Conservation (phyloP, 2,113 vertebrate species). For the Pitta sordida region DNA sequence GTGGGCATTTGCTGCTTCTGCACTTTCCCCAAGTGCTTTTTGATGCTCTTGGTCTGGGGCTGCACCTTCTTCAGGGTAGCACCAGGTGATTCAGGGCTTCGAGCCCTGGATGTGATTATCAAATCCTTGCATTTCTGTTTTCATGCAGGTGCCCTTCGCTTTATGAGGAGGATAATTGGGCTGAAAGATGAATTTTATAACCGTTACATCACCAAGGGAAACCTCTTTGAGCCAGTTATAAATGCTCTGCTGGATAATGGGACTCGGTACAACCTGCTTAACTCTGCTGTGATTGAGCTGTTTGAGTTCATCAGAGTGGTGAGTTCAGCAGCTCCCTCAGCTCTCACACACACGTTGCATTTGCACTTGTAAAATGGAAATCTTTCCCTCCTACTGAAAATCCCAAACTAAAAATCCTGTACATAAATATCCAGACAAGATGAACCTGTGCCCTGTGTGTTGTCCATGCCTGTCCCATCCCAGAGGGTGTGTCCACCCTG, state of each 20-base stretch:
- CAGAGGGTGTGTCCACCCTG: rapidly evolving
- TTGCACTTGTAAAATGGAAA: not conserved
- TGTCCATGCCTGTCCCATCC: not conserved
- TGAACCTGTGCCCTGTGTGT: not conserved
- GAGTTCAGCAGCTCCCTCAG: slow-evolving; percentile 40
- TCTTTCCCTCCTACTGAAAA: not conserved
- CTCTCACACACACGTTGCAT: rapidly evolving
- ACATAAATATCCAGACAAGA: not conserved
- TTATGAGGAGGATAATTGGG: slow-evolving; percentile 97
- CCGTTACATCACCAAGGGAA: slow-evolving; percentile 97
- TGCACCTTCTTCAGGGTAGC: not conserved
- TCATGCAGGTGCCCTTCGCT: slow-evolving; percentile 89
- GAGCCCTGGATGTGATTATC: not conserved
- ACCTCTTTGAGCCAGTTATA: slow-evolving; percentile 97
- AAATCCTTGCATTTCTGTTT: not conserved
- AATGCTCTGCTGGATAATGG: slow-evolving; percentile 97
- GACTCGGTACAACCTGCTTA: slow-evolving; percentile 96
- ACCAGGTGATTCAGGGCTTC: rapidly evolving
- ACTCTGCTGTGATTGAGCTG: slow-evolving; percentile 95
- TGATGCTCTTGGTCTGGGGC: not conserved
- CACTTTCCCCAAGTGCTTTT: not conserved
- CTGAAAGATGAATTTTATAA: slow-evolving; percentile 99
- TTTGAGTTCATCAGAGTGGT: slow-evolving; percentile 99
- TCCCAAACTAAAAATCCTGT: not conserved
- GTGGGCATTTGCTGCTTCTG: not conserved